phyloP scores from a whole-genome alignment of 2,113 vertebrate species.

The Ptilonorhynchus violaceus region DNA sequence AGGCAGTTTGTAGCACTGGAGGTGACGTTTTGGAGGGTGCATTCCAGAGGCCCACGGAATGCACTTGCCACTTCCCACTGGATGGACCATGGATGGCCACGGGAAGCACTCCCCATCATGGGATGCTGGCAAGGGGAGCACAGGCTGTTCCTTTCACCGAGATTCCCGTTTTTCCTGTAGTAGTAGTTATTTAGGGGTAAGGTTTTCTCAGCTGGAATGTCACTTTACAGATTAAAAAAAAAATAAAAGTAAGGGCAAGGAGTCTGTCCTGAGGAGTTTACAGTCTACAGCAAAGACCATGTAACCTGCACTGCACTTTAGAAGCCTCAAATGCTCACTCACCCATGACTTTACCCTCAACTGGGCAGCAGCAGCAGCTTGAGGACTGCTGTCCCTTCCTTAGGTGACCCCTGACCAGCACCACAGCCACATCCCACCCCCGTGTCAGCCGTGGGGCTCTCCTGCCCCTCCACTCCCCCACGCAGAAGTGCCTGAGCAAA shows the following conservation, averaged over 20 bases:
- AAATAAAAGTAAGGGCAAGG: not conserved
- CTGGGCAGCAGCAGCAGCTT: not conserved
- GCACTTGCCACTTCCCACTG: not conserved
- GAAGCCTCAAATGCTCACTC: slow-evolving; percentile 27
- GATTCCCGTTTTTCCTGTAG: not conserved
- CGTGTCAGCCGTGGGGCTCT: not conserved
- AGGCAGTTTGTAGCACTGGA: not conserved
- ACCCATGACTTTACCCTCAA: not conserved
- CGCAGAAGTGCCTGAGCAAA: slow-evolving; percentile 20
- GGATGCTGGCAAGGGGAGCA: not conserved
- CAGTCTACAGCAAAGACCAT: slow-evolving; percentile 38
- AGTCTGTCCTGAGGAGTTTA: slow-evolving; percentile 29
- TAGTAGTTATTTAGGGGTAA: not conserved
- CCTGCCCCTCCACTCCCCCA: not conserved
- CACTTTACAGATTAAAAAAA: not conserved
- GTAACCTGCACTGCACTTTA: slow-evolving; percentile 71
- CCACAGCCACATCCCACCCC: not conserved
- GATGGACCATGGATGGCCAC: not conserved
- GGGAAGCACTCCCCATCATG: not conserved
- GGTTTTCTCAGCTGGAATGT: not conserved
- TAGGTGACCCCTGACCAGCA: not conserved
- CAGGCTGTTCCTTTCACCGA: not conserved
- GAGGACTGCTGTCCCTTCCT: not conserved
- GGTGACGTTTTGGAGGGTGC: not conserved
- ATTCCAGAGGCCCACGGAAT: not conserved